Conservation (phyloP, 2,113 vertebrate species). For the Oenanthe oenanthe region DNA sequence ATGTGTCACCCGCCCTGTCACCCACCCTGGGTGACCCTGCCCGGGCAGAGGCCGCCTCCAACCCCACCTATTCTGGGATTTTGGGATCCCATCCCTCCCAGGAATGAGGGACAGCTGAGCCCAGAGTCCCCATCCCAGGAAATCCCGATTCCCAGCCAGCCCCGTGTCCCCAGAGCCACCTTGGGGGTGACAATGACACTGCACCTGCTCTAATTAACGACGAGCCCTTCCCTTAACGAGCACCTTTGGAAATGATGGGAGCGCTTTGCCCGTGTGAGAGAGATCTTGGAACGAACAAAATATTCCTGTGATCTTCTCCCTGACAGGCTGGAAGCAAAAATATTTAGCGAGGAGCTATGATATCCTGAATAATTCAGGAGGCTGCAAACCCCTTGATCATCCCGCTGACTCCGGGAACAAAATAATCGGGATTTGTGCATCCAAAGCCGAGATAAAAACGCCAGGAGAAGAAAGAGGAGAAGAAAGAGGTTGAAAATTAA, state of each 20-base stretch:
- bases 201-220: background rate
- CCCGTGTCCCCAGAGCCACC: rapidly evolving
- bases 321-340: conserved; percentile 33
- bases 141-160: background rate
- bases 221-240: background rate
- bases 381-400: conserved; percentile 45
- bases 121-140: background rate
- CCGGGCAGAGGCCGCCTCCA: background rate
- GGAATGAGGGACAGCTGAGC: rapidly evolving
- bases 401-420: conserved; percentile 25
- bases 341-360: conserved; percentile 1
- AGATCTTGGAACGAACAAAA: conserved; percentile 63
- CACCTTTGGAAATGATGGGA: background rate
- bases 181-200: background rate
- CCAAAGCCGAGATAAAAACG: conserved; percentile 45
- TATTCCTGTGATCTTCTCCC: conserved; percentile 63
- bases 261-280: conserved; percentile 35
- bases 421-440: conserved; percentile 34
- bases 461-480: background rate
- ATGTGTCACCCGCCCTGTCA: background rate
- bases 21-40: background rate
- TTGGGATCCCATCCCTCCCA: background rate
- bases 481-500: background rate
- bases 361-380: conserved; percentile 50
- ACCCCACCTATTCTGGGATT: rapidly evolving